These are phyloP conservation scores for Pelagia noctiluca DNA, from an alignment of 30 jellyfish, hydroid and myxozoan genomes.

Conservation along the genomic window DNA sequence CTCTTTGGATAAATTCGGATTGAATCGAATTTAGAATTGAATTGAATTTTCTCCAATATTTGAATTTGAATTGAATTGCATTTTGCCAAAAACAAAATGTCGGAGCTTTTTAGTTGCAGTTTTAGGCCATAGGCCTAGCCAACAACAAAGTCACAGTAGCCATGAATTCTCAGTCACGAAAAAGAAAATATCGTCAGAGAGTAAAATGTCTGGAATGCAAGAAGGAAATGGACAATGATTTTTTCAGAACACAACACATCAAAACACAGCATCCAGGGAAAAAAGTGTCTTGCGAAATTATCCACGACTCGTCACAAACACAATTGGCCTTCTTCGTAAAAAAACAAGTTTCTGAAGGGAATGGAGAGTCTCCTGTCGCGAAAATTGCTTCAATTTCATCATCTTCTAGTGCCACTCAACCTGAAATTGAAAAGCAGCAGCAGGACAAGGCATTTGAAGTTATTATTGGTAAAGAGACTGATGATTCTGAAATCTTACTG, in stretches of 20 bases:
- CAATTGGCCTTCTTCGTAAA: slow-evolving; percentile 1
- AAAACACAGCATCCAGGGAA: slow-evolving; percentile 16
- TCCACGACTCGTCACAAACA: slow-evolving; percentile 23
- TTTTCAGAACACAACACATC: slow-evolving; percentile 6
- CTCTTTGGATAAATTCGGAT: slow-evolving; percentile 15
- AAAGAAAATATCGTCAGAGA: slow-evolving; percentile 27
- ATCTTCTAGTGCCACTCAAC: slow-evolving; percentile 13
- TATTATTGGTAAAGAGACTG: neutral
- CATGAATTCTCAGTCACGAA: slow-evolving; percentile 1
- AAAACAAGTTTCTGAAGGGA: slow-evolving; percentile 11
- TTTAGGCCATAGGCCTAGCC: slow-evolving; percentile 11
- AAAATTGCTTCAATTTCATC: neutral
- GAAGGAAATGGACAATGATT: slow-evolving; percentile 21
- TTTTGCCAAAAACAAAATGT: neutral
- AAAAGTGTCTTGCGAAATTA: slow-evolving; percentile 11
- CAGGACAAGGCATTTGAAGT: slow-evolving; percentile 6
- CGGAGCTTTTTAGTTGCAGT: neutral
- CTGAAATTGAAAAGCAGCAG: neutral
- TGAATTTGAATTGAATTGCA: neutral
- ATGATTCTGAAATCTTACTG: slow-evolving; percentile 5
- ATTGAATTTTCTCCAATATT: slow-evolving; percentile 1
- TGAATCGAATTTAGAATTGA: slow-evolving; percentile 1
- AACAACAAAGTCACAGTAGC: neutral
- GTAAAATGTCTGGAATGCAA: slow-evolving; percentile 30
- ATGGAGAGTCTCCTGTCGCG: slow-evolving; percentile 11